phyloP scores from a whole-genome alignment of 1,140 invertebrate genomes.

The Myzus persicae region DNA sequence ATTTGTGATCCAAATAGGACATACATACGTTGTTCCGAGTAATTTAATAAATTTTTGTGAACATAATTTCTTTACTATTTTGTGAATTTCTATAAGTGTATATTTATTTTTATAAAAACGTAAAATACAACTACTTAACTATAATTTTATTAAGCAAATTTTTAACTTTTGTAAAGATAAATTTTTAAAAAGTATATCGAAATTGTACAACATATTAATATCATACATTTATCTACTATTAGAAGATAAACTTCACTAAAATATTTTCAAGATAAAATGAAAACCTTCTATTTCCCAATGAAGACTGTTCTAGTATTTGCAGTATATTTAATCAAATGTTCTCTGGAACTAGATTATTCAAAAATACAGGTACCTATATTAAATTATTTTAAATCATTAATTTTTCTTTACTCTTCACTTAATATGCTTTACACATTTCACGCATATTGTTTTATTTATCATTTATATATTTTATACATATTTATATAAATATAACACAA shows the following conservation, averaged over 20 bases:
- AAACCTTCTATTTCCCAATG: neutral
- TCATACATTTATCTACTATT: neutral
- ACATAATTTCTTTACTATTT: neutral
- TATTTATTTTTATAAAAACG: neutral
- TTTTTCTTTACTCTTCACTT: neutral
- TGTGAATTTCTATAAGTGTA: neutral
- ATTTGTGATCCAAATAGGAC: neutral
- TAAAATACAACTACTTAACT: neutral
- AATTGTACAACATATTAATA: neutral
- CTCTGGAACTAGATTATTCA: constrained; percentile 14
- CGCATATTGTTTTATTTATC: neutral
- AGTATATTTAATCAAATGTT: neutral
- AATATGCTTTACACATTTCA: neutral
- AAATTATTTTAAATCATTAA: neutral
- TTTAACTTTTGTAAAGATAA: neutral
- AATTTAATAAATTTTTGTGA: neutral
- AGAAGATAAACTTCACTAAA: neutral
- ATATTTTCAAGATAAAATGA: neutral
- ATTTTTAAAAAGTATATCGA: neutral
- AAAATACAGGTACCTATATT: constrained; percentile 37
- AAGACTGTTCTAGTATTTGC: neutral
- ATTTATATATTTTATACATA: no score
- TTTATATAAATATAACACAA: neutral
- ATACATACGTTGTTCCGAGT: neutral
- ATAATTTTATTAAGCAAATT: neutral